These are phyloP conservation scores for Sardina pilchardus DNA, from an alignment of 2,113 vertebrate species.

Conservation along the genomic window DNA sequence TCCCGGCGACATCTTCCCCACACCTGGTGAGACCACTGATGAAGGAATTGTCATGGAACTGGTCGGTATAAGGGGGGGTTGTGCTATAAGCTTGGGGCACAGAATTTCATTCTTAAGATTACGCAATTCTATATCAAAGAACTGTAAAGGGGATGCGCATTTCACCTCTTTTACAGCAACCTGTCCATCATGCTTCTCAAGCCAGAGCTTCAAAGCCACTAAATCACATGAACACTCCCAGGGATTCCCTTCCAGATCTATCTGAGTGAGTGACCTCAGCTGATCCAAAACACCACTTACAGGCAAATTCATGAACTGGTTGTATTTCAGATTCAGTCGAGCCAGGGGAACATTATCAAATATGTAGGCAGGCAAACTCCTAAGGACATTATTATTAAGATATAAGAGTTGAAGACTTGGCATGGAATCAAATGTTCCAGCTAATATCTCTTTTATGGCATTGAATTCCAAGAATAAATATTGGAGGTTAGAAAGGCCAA, in stretches of 20 bases:
- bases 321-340: conserved; percentile 93
- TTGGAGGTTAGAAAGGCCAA: conserved; percentile 91
- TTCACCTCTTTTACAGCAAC: conserved; percentile 91
- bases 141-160: conserved; percentile 92
- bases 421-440: conserved; percentile 94
- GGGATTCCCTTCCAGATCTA: conserved; percentile 95
- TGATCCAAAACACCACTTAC: conserved; percentile 97
- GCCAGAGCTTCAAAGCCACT: conserved; percentile 94
- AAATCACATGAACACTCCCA: conserved; percentile 99
- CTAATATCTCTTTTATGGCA: conserved; percentile 92
- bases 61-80: conserved; percentile 83
- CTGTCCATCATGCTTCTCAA: conserved; percentile 89
- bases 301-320: conserved; percentile 98
- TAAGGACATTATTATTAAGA: conserved; percentile 93
- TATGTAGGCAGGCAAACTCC: conserved; percentile 90
- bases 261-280: conserved; percentile 88
- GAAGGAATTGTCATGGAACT: conserved; percentile 77
- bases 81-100: conserved; percentile 89
- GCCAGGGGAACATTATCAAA: conserved; percentile 91
- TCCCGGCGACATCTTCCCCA: conserved; percentile 87
- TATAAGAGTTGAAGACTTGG: conserved; percentile 93
- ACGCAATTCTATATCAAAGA: conserved; percentile 91
- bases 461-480: conserved; percentile 99
- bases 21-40: conserved; percentile 82
- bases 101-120: conserved; percentile 94